Evolutionary conservation across 2,888 invertebrate species (phyloP).

Genomic region (Xylocampa areola): DNA sequence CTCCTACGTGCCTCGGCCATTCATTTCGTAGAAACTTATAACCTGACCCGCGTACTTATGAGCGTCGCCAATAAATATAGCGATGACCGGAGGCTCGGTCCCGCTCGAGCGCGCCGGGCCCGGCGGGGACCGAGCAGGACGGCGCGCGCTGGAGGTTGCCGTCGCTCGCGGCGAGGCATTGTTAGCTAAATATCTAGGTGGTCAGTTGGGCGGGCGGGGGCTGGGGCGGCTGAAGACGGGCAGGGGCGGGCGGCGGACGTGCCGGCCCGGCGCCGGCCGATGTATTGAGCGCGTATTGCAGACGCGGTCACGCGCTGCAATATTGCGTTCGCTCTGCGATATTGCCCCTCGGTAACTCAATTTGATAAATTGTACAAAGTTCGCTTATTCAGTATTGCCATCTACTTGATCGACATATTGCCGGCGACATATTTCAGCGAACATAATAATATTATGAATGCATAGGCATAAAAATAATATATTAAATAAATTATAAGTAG

Average conservation of each 20-base stretch:
- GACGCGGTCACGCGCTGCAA: slow-evolving; percentile 90
- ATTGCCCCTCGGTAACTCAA: slow-evolving; percentile 89
- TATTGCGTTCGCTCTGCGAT: slow-evolving; percentile 89
- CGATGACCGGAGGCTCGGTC: slow-evolving; percentile 87
- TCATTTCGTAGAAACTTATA: slow-evolving; percentile 89
- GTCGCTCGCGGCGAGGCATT: slow-evolving; percentile 84
- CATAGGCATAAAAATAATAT: neutral
- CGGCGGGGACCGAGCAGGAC: slow-evolving; percentile 73
- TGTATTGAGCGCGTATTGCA: slow-evolving; percentile 90
- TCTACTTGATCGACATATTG: slow-evolving; percentile 76
- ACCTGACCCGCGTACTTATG: slow-evolving; percentile 90
- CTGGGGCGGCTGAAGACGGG: slow-evolving; percentile 75
- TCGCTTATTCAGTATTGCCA: slow-evolving; percentile 80
- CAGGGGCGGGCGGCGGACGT: slow-evolving; percentile 83
- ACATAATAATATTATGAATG: slow-evolving; percentile 1
- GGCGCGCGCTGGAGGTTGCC: slow-evolving; percentile 72
- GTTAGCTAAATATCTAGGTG: slow-evolving; percentile 90
- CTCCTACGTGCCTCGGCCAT: slow-evolving; percentile 88
- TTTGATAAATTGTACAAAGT: slow-evolving; percentile 89
- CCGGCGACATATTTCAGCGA: slow-evolving; percentile 51
- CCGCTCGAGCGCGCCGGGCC: slow-evolving; percentile 70
- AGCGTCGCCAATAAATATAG: slow-evolving; percentile 90
- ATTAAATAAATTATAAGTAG: neutral
- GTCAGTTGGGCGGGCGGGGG: slow-evolving; percentile 84
- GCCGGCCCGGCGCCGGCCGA: slow-evolving; percentile 87